Evolutionary conservation across 1,140 invertebrate species (phyloP).

Genomic region (Nephotettix cincticeps): DNA sequence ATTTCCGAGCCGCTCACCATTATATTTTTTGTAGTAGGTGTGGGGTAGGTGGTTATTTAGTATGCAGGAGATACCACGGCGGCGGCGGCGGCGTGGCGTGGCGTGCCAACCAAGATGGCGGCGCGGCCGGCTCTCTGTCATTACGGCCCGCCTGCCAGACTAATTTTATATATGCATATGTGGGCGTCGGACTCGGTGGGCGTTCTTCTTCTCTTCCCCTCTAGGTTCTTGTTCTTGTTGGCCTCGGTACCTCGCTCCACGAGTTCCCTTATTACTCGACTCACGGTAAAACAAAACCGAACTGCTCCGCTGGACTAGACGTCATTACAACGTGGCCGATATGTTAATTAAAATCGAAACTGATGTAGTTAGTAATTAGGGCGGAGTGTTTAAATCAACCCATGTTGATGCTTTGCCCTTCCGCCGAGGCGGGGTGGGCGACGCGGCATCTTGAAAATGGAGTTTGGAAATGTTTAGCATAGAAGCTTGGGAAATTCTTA

Average conservation of each 20-base stretch:
- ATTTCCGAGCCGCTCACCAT: too few species aligned
- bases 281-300: conserved; percentile 3
- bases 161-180: conserved; percentile 30
- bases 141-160: conserved; percentile 11
- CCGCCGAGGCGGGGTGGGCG: too few species aligned
- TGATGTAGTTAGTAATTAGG: too few species aligned
- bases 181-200: conserved; percentile 7
- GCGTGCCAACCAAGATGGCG: background rate
- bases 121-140: background rate
- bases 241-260: background rate
- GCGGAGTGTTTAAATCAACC: too few species aligned
- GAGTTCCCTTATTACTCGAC: background rate
- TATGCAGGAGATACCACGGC: conserved; percentile 20
- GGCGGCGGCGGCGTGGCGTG: background rate
- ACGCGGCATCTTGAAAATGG: too few species aligned
- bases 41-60: conserved; percentile 10
- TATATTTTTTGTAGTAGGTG: too few species aligned
- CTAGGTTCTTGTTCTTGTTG: background rate
- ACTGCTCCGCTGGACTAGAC: background rate
- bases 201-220: conserved; percentile 3
- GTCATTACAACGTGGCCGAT: too few species aligned
- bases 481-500: too few species aligned
- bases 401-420: too few species aligned
- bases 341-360: conserved; percentile 21
- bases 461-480: too few species aligned